Conservation (phyloP, 2,113 vertebrate genomes). For the Silurus glanis region DNA sequence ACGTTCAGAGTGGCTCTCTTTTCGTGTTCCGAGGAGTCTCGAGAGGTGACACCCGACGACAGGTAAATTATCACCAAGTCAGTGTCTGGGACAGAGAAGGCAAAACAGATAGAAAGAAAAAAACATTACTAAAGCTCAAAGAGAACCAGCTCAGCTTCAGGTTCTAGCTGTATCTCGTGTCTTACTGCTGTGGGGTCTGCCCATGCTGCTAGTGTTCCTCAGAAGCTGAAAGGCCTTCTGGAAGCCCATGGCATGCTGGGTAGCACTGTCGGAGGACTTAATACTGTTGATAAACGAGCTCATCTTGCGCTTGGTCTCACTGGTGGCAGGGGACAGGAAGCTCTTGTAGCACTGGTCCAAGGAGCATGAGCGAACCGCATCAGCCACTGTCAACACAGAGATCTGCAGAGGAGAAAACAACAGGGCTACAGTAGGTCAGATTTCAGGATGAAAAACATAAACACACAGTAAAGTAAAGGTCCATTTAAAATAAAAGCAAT, state of each 20-base stretch:
- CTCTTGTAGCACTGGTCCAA: slow-evolving; percentile 97
- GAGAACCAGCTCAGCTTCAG: background rate
- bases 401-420: slow-evolving; percentile 71
- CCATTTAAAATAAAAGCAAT: background rate
- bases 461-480: background rate
- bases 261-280: slow-evolving; percentile 86
- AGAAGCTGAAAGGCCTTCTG: slow-evolving; percentile 96
- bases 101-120: background rate
- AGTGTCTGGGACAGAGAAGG: slow-evolving; percentile 71
- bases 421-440: no score
- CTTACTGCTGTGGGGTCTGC: slow-evolving; percentile 85
- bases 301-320: slow-evolving; percentile 98
- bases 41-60: slow-evolving; percentile 91
- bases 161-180: background rate
- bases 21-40: slow-evolving; percentile 88
- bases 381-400: slow-evolving; percentile 88
- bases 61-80: slow-evolving; percentile 96
- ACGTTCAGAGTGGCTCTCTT: slow-evolving; percentile 91
- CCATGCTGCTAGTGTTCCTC: slow-evolving; percentile 85
- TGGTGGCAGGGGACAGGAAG: slow-evolving; percentile 94
- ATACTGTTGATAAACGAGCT: slow-evolving; percentile 87
- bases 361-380: slow-evolving; percentile 87
- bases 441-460: background rate
- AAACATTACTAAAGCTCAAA: background rate
- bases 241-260: slow-evolving; percentile 89